Evolutionary conservation across 2,888 invertebrate genomes (phyloP), one percentile per base, ranked within the genome.

Genomic region (Cephus spinipes): DNA sequence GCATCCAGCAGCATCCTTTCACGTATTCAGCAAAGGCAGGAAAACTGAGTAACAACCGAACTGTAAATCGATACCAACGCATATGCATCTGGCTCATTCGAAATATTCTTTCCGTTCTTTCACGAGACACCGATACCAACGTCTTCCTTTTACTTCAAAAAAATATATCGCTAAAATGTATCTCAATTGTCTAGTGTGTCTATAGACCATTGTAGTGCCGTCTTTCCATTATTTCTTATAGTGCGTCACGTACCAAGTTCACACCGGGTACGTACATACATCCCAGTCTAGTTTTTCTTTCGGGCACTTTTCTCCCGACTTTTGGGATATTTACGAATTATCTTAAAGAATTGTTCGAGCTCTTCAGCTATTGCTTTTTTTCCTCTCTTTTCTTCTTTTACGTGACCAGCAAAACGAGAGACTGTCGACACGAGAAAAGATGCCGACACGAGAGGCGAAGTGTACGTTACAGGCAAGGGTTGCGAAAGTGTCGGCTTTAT

Each of bases 31-130:
- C 12, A 71, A 12, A 71, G 12, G 31, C 35, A 35, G 23, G 6
- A n/a, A 74, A 74, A 74, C 35, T 23, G n/a, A 74, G 15, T 74
- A 74, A 6, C 35, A 74, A 74, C 30, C 74, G 35, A 74, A 74
- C 35, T 77, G 79, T 82, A 84, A 84, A 85, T 85, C 85, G 84
- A 85, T 85, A 82, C 79, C 78, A 82, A 76, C 77, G 74, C 77
- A 80, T 83, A 83, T 82, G 84, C 84, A 85, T 83, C 84, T 84
- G 84, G 85, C 79, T 83, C 81, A 78, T 75, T 82, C 83, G 84
- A 86, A 86, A 78, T 83, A 87, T 87, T 85, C 84, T 85, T 87
- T 87, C 83, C 82, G 81, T 85, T 83, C 85, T 86, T 85, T 85
- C 82, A 79, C 74, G 68, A 79, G 82, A 83, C 12, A 74, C 31